A percentile compares a stretch with the other conserved stretches of the same genome.
phyloP scores from a whole-genome alignment of 2,888 invertebrate species.

The Drosophila anomalata region DNA sequence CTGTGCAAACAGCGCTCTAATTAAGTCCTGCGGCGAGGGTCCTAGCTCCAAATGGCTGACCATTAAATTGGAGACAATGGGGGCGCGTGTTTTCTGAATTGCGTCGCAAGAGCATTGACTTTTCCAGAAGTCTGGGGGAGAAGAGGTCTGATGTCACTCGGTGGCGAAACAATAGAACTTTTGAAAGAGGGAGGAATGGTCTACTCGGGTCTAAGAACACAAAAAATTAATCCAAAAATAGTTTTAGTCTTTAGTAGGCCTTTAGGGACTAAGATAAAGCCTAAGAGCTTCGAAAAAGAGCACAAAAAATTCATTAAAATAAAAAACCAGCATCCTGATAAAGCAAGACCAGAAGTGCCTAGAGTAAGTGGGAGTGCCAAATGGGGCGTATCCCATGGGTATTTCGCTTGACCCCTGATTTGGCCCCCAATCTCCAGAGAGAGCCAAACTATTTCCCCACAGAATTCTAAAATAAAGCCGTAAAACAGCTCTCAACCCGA shows the following conservation, averaged over 20 bases:
- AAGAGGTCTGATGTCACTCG: constrained; percentile 26
- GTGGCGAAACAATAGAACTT: background rate
- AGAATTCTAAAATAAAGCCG: background rate
- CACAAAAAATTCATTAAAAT: constrained; percentile 3
- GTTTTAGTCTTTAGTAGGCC: too few relatives aligned
- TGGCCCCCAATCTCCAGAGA: constrained; percentile 10
- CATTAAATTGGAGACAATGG: constrained; percentile 53
- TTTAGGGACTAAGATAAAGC: background rate
- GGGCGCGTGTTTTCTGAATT: constrained; percentile 46
- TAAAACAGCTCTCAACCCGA: constrained; percentile 9
- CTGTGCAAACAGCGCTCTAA: constrained; percentile 80
- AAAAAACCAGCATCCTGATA: constrained; percentile 13
- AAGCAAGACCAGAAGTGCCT: constrained; percentile 30
- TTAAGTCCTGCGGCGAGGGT: constrained; percentile 75
- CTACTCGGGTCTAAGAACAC: too few relatives aligned
- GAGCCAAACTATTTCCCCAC: background rate
- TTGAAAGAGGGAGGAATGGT: background rate
- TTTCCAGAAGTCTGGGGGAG: background rate
- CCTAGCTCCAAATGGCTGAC: constrained; percentile 40
- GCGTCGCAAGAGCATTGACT: constrained; percentile 45
- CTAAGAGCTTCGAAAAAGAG: background rate
- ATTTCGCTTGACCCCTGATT: constrained; percentile 16
- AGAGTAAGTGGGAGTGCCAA: background rate
- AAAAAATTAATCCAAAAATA: too few relatives aligned
- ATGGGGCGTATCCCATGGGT: constrained; percentile 32